Conservation (phyloP, 2,113 vertebrate species). For the Ancistrus triradiatus region DNA sequence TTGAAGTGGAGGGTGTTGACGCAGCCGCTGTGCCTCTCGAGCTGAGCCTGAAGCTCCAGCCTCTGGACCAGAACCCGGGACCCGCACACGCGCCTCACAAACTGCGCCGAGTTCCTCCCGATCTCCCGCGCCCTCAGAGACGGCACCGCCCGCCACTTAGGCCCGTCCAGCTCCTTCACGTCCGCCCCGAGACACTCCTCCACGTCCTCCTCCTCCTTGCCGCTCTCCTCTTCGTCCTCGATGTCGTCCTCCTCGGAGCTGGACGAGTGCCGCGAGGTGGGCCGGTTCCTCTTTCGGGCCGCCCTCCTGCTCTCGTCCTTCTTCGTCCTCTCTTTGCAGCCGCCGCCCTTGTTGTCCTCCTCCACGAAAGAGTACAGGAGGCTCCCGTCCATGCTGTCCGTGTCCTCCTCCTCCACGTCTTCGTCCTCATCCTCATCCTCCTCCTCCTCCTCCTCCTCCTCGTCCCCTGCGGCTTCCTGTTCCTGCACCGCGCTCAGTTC, state of each 20-base stretch:
- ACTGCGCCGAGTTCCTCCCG: slow-evolving; percentile 73
- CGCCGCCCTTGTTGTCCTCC: slow-evolving; percentile 73
- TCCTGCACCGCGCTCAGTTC: slow-evolving; percentile 35
- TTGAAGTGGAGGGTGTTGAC: slow-evolving; percentile 98
- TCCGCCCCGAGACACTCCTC: slow-evolving; percentile 88
- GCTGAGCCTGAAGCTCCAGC: slow-evolving; percentile 82
- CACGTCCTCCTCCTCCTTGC: slow-evolving; percentile 75
- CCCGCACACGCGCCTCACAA: slow-evolving; percentile 82
- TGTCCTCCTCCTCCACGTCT: slow-evolving; percentile 90
- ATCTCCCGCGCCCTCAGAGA: slow-evolving; percentile 82
- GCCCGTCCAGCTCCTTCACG: slow-evolving; percentile 73
- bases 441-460: slow-evolving; percentile 80
- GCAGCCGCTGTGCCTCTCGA: slow-evolving; percentile 89
- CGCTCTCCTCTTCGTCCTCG: slow-evolving; percentile 65
- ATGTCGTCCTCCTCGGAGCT: slow-evolving; percentile 72
- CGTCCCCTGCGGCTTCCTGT: slow-evolving; percentile 37
- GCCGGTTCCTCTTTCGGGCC: slow-evolving; percentile 66
- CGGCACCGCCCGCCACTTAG: slow-evolving; percentile 76
- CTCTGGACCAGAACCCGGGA: slow-evolving; percentile 86
- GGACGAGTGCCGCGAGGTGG: slow-evolving; percentile 63
- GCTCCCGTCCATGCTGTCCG: slow-evolving; percentile 92
- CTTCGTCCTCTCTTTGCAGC: slow-evolving; percentile 53
- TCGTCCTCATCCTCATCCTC: slow-evolving; percentile 43
- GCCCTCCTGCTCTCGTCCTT: slow-evolving; percentile 49
- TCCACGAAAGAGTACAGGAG: slow-evolving; percentile 85